A percentile compares a stretch with the other conserved stretches of the same genome.
These are phyloP conservation scores for Drosophila funebris DNA, from an alignment of 1,140 invertebrate species.

Conservation along the genomic window DNA sequence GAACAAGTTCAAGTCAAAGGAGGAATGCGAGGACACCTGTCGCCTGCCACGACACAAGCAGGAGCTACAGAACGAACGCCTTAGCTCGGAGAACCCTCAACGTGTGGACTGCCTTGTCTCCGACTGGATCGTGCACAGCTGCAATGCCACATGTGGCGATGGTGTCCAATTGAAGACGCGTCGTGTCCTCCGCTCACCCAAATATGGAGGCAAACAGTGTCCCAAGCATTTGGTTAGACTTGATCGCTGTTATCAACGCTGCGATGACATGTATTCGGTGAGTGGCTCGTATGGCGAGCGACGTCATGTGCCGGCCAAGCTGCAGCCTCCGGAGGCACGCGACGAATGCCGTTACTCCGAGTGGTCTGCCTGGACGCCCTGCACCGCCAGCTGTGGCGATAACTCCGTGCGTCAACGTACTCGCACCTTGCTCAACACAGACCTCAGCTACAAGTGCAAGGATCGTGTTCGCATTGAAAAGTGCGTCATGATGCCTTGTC, in stretches of 20 bases:
- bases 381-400: constrained; percentile 86
- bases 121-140: constrained; percentile 87
- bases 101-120: constrained; percentile 86
- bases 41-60: constrained; percentile 64
- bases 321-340: constrained; percentile 26
- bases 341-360: constrained; percentile 86
- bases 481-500: constrained; percentile 78
- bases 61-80: constrained; percentile 57
- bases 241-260: constrained; percentile 78
- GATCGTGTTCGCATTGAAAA: constrained; percentile 80
- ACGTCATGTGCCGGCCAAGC: constrained; percentile 39
- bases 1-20: constrained; percentile 88
- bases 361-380: constrained; percentile 88
- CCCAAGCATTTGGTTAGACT: constrained; percentile 85
- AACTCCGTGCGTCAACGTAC: constrained; percentile 75
- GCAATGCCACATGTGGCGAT: constrained; percentile 86
- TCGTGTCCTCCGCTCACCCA: constrained; percentile 85
- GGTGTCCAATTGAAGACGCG: constrained; percentile 84
- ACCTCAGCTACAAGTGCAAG: constrained; percentile 78
- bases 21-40: constrained; percentile 83
- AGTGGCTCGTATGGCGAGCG: constrained; percentile 55
- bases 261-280: constrained; percentile 78
- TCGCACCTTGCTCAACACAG: constrained; percentile 73
- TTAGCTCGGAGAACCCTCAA: constrained; percentile 46
- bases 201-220: constrained; percentile 89